Base-by-base conservation (phyloP, 30 jellyfish, hydroid and myxozoan species). In the Aurelia sp. region DNA sequence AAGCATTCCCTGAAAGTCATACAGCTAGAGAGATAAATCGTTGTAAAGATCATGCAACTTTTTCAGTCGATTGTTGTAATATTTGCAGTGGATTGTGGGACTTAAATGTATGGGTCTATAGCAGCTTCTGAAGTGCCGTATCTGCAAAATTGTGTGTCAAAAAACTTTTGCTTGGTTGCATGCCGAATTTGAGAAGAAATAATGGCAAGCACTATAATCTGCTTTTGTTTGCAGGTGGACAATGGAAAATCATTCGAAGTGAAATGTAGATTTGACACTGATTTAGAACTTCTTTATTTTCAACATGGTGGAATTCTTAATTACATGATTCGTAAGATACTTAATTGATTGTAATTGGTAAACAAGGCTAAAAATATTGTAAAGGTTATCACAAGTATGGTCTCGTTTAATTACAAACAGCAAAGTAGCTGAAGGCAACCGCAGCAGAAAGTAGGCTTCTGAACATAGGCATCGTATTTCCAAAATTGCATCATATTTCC, bases 231-330 rank as follows among this genome's bases (percentile, higher is more conserved):
- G 21, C 57, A 94, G 99, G 72, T 83, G 19, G 97, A 94, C 60
- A 84, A 85, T 76, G 97, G 97, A 22, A 85, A 87, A 27, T 75
- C 97, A 13, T 94, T 94, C 80, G 89, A 94, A 52, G 99, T 78
- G 59, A 89, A 40, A 35, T 78, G 97, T 67, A 96, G 99, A n/a
- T 94, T 94, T 60, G 99, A 94, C 64, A 88, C 99, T 5, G 99
- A 94, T 44, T 96, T 94, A 8, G 99, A 94, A 63, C 33, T 94
- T 35, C 72, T 94, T 65, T 94, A 94, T 71, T 94, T 70, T 81
- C 82, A 75, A 78, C 94, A 94, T 79, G 97, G 99, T 18, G 99
- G 99, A 30, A 94, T 94, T 21, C 90, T 94, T 30, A 94, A 88
- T 72, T 94, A 94, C 78, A 88, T 94, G 97, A 89, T 94, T 18